These are phyloP conservation scores for Ranitomeya imitator DNA, from an alignment of 2,113 vertebrate genomes.

Conservation along the genomic window DNA sequence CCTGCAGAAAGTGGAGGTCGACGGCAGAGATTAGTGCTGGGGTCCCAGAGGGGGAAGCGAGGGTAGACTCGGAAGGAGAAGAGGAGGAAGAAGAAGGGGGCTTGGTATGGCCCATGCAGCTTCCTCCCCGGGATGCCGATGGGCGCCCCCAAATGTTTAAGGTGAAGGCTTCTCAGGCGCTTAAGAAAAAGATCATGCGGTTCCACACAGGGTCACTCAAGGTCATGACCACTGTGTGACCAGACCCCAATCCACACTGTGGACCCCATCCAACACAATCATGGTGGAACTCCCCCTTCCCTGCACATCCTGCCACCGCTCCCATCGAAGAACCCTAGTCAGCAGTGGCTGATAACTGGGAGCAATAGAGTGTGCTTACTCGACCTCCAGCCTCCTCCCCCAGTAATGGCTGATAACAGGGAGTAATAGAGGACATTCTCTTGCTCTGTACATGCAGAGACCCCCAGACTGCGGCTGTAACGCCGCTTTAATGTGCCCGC, in stretches of 20 bases:
- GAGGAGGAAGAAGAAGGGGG: slow-evolving; percentile 84
- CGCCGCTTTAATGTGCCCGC: not conserved
- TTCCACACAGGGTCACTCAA: slow-evolving; percentile 87
- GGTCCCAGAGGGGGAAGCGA: slow-evolving; percentile 76
- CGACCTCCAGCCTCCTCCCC: not conserved
- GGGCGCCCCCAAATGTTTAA: slow-evolving; percentile 84
- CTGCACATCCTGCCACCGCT: not conserved
- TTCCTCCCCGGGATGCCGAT: slow-evolving; percentile 69
- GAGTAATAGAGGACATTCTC: not conserved
- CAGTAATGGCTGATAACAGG: not conserved
- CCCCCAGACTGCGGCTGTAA: not conserved
- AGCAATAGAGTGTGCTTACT: not conserved
- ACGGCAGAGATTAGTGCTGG: slow-evolving; percentile 75
- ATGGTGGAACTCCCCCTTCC: too few relatives aligned
- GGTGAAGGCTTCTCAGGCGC: slow-evolving; percentile 88
- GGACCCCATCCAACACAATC: not conserved
- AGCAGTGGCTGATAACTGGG: not conserved
- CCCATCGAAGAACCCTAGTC: not conserved
- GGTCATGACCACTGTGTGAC: slow-evolving; percentile 90
- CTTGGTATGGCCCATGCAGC: slow-evolving; percentile 87
- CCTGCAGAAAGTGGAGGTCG: slow-evolving; percentile 78
- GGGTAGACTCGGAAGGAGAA: slow-evolving; percentile 78
- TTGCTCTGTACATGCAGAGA: not conserved
- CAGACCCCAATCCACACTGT: not conserved
- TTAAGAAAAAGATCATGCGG: slow-evolving; percentile 89